A percentile compares a stretch with the other conserved stretches of the same genome.
These are phyloP conservation scores for Karalla daura DNA, from an alignment of 2,797 vertebrate species.

Conservation along the genomic window DNA sequence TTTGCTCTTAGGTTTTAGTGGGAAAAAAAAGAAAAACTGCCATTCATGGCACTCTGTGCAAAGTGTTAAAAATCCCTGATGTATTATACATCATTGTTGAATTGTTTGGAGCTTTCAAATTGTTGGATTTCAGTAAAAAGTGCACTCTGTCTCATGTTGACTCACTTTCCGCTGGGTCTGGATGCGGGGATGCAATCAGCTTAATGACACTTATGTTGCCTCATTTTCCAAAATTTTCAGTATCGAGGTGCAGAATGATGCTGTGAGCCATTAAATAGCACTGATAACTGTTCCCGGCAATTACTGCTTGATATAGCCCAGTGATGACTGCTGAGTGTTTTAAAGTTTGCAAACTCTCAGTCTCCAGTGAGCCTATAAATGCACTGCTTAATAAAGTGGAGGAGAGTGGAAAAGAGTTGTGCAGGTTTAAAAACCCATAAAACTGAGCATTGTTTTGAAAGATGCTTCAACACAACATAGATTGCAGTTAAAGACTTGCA, in stretches of 20 bases:
- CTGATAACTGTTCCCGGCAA: slow-evolving; percentile 18
- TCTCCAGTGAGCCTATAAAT: slow-evolving; percentile 12
- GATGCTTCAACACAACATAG: background rate
- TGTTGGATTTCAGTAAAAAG: background rate
- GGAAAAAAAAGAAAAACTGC: too few species aligned
- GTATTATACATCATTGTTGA: too few species aligned
- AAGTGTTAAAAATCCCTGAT: too few species aligned
- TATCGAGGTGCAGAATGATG: slow-evolving; percentile 26
- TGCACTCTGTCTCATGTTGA: background rate
- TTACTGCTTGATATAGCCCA: slow-evolving; percentile 13
- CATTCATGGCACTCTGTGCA: too few species aligned
- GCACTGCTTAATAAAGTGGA: background rate
- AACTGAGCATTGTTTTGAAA: too few species aligned
- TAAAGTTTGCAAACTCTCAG: slow-evolving; percentile 19
- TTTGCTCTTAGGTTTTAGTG: too few species aligned
- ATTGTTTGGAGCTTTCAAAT: too few species aligned
- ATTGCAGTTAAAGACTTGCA: background rate
- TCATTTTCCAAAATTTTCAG: slow-evolving; percentile 24
- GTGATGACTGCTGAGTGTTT: slow-evolving; percentile 6
- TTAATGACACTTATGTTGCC: background rate
- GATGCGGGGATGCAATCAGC: slow-evolving; percentile 1
- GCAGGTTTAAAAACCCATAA: background rate
- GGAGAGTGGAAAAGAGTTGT: background rate
- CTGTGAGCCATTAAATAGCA: background rate
- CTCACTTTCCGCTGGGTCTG: slow-evolving; percentile 9